These are phyloP conservation scores for Pluvianellus socialis DNA, from an alignment of 2,113 vertebrate species.

Conservation along the genomic window DNA sequence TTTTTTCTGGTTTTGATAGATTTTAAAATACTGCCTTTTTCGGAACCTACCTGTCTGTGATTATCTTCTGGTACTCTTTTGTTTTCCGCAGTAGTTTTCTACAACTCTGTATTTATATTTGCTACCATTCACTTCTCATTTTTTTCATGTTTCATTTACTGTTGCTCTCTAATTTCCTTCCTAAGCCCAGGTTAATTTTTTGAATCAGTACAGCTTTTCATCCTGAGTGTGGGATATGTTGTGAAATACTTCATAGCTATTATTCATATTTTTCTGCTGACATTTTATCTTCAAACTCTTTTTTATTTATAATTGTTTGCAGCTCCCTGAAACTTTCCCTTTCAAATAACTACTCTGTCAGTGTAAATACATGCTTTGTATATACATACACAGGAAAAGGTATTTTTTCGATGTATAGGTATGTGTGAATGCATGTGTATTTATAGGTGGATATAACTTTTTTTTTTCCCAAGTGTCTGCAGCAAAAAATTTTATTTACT, in stretches of 20 bases:
- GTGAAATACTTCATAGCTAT: background rate
- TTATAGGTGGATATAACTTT: background rate
- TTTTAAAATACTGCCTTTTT: background rate
- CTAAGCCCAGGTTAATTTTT: background rate
- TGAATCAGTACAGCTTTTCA: background rate
- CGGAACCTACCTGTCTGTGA: background rate
- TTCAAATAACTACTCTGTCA: background rate
- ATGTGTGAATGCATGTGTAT: background rate
- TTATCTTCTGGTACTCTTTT: background rate
- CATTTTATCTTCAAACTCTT: background rate
- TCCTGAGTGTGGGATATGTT: background rate
- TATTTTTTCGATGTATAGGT: rapidly evolving
- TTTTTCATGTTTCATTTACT: background rate
- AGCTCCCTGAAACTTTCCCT: background rate
- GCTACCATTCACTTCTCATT: background rate
- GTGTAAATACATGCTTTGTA: background rate
- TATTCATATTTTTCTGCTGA: background rate
- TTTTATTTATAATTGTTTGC: background rate
- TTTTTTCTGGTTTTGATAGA: background rate
- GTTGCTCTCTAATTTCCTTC: background rate
- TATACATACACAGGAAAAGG: background rate
- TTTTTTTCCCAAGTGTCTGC: background rate
- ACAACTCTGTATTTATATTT: background rate
- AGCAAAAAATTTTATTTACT: background rate
- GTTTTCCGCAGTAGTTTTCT: background rate